Conservation (phyloP, 2,797 vertebrate species). For the Ataeniobius toweri region DNA sequence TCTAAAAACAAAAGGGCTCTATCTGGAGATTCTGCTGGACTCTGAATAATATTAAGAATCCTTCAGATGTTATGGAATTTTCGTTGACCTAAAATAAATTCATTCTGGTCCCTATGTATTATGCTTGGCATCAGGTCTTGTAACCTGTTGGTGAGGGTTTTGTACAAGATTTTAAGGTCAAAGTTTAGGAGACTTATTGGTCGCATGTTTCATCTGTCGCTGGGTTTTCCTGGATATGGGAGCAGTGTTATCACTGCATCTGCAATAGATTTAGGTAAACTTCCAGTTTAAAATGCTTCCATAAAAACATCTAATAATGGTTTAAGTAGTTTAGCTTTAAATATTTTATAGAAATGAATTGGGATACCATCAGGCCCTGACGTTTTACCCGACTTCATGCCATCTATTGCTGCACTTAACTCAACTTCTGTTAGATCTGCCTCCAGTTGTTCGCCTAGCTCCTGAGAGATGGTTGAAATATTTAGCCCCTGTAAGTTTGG, state of each 20-base stretch:
- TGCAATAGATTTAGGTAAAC: too few relatives aligned
- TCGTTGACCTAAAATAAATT: not conserved
- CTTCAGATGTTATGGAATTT: not conserved
- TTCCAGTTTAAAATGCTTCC: too few relatives aligned
- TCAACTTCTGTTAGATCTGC: not conserved
- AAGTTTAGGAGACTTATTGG: not conserved
- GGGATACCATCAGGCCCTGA: not conserved
- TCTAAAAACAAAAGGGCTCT: not conserved
- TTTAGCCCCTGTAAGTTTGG: not conserved
- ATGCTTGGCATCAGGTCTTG: not conserved
- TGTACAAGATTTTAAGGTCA: not conserved
- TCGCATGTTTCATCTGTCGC: not conserved
- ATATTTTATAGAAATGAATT: too few relatives aligned
- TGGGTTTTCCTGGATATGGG: not conserved
- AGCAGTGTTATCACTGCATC: too few relatives aligned
- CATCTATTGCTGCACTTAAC: not conserved
- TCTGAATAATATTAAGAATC: not conserved
- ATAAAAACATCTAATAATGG: too few relatives aligned
- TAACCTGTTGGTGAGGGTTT: not conserved
- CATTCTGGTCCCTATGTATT: not conserved
- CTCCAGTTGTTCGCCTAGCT: not conserved
- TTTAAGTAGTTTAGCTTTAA: too few relatives aligned
- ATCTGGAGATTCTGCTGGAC: not conserved
- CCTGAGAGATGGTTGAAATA: not conserved
- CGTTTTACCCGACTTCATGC: not conserved